Evolutionary conservation across 2,888 invertebrate genomes (phyloP).

Genomic region (Hypomecis atomaria): DNA sequence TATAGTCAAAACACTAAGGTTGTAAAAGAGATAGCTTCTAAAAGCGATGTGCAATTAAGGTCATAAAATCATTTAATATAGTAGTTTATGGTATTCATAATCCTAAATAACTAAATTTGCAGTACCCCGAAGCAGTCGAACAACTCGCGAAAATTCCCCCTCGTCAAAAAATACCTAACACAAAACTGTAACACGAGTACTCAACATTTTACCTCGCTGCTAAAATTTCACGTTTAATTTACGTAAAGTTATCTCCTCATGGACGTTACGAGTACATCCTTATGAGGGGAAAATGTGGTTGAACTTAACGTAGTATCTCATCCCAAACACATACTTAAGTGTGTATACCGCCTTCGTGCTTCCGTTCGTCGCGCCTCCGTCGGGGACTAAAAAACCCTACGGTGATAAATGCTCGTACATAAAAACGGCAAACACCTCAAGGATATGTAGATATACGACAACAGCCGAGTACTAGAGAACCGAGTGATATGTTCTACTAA

Average conservation of each 20-base stretch:
- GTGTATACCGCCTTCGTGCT: constrained; percentile 26
- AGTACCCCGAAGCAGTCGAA: too few relatives aligned
- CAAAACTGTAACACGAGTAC: background rate
- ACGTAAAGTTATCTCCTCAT: constrained; percentile 15
- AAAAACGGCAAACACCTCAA: constrained; percentile 32
- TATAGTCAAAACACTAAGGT: too few relatives aligned
- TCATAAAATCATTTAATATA: too few relatives aligned
- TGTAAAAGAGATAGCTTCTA: too few relatives aligned
- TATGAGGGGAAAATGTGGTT: constrained; percentile 23
- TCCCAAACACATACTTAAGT: constrained; percentile 27
- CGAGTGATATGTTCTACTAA: constrained; percentile 8
- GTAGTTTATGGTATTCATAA: too few relatives aligned
- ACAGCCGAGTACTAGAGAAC: constrained; percentile 8
- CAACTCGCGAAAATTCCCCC: too few relatives aligned
- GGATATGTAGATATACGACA: constrained; percentile 23
- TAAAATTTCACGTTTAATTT: constrained; percentile 12
- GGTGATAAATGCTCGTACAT: constrained; percentile 32
- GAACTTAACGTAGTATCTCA: constrained; percentile 21
- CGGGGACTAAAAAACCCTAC: constrained; percentile 31
- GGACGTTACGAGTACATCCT: constrained; percentile 2
- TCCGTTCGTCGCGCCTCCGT: constrained; percentile 21
- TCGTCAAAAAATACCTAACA: too few relatives aligned
- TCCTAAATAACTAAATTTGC: too few relatives aligned
- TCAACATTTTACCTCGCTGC: background rate
- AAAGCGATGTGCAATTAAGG: too few relatives aligned